Percentiles rank a stretch among this genome's conserved stretches.
phyloP scores from a whole-genome alignment of 2,888 invertebrate species.

The Rotaria socialis region DNA sequence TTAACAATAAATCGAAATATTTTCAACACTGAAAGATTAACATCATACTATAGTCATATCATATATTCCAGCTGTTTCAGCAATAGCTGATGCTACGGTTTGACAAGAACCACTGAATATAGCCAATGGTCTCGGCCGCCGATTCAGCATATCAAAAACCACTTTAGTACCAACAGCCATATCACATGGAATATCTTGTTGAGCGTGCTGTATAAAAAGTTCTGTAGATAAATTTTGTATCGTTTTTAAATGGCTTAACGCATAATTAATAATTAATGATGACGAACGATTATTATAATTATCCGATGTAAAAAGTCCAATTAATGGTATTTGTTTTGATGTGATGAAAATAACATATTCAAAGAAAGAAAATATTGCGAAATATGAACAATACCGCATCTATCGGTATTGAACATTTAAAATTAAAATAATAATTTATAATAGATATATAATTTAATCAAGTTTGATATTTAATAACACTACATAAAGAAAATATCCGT shows the following conservation, averaged over 20 bases:
- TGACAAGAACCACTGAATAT: conserved; percentile 93
- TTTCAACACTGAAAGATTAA: neutral
- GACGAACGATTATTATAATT: neutral
- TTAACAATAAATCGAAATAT: conserved; percentile 41
- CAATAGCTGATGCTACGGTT: conserved; percentile 90
- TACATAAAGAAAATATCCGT: neutral
- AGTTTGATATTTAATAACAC: neutral
- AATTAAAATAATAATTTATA: neutral
- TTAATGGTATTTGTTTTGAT: conserved; percentile 32
- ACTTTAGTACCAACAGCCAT: conserved; percentile 57
- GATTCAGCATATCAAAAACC: conserved; percentile 57
- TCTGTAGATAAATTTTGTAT: neutral
- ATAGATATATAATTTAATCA: no score
- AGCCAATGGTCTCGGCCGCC: conserved; percentile 72
- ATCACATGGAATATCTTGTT: conserved; percentile 53
- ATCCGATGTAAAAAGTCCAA: neutral
- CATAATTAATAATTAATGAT: conserved; percentile 6
- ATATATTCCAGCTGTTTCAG: conserved; percentile 94
- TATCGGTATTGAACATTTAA: neutral
- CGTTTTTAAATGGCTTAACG: neutral
- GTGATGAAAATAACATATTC: neutral
- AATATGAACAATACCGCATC: neutral
- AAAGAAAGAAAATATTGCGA: neutral
- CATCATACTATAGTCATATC: conserved; percentile 77
- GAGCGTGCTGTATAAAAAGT: neutral